phyloP scores from a whole-genome alignment of 2,113 vertebrate species.

The Hydrochoerus hydrochaeris region DNA sequence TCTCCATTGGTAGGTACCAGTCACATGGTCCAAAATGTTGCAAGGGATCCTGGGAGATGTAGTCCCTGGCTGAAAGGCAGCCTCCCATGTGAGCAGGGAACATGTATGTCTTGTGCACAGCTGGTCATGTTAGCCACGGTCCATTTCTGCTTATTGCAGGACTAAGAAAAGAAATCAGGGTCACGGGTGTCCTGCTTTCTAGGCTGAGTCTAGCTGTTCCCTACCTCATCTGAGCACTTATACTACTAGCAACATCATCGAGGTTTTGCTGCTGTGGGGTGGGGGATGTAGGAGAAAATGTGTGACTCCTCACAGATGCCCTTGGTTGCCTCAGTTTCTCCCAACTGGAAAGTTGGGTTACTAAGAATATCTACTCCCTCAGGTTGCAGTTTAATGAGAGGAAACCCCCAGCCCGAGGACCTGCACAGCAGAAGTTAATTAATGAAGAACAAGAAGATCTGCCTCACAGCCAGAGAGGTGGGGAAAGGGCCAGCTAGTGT shows the following conservation, averaged over 20 bases:
- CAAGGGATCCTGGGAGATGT: background rate
- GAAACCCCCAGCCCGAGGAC: accelerated
- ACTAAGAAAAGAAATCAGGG: background rate
- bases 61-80: background rate
- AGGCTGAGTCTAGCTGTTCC: background rate
- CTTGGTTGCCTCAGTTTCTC: background rate
- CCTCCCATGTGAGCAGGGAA: background rate
- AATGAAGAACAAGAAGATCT: accelerated
- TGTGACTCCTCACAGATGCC: background rate
- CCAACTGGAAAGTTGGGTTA: background rate
- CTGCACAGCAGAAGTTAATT: background rate
- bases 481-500: background rate
- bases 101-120: background rate
- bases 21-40: background rate
- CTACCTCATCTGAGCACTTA: background rate
- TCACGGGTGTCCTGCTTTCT: background rate
- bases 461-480: background rate
- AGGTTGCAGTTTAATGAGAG: background rate
- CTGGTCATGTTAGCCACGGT: background rate
- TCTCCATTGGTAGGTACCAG: background rate
- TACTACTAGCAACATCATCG: background rate
- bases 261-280: no score
- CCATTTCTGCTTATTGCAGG: background rate
- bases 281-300: background rate
- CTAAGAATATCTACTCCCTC: background rate